Percentiles rank a stretch among this genome's conserved stretches.
Evolutionary conservation across 2,888 invertebrate genomes (phyloP).

Genomic region (Glyphotaelius pellucidus): DNA sequence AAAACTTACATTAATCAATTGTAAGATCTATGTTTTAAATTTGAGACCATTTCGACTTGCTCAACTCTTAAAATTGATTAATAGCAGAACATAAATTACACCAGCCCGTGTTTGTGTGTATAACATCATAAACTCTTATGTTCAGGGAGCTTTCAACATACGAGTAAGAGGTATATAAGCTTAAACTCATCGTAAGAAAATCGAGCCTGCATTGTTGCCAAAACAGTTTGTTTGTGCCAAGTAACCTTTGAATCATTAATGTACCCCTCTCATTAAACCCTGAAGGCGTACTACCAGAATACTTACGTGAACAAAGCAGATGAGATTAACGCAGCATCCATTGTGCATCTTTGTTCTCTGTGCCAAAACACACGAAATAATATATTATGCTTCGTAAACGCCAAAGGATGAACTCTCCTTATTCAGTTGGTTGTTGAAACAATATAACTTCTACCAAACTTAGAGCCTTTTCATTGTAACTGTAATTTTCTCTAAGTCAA

Average conservation of each 20-base stretch:
- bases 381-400: background rate
- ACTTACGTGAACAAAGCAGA: background rate
- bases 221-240: background rate
- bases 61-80: no score
- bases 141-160: no score
- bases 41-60: no score
- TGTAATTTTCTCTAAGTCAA: background rate
- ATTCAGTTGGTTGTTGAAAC: background rate
- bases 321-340: background rate
- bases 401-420: background rate
- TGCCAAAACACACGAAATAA: background rate
- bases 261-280: background rate
- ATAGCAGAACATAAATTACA: no score
- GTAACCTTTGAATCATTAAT: background rate
- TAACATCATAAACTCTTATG: no score
- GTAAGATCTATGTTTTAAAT: no score
- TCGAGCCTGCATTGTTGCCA: no score
- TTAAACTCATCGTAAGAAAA: no score
- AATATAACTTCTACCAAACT: background rate
- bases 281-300: background rate
- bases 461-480: background rate
- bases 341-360: background rate
- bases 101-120: no score
- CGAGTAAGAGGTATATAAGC: no score
- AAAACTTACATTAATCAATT: no score